Evolutionary conservation across 2,797 vertebrate species (phyloP).

Genomic region (Neosilurus hyrtlii): DNA sequence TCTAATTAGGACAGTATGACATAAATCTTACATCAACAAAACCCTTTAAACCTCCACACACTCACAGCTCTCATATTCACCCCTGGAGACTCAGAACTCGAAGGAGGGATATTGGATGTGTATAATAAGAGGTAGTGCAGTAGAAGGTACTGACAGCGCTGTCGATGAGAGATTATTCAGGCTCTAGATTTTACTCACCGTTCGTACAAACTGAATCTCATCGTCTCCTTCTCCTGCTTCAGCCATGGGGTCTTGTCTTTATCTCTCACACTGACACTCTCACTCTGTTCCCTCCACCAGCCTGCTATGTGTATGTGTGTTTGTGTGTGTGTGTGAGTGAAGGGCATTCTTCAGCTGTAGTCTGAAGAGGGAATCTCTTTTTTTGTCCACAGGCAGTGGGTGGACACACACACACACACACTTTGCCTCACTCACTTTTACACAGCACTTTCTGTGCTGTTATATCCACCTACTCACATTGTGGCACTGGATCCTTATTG

Average conservation of each 20-base stretch:
- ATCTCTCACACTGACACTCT: constrained; percentile 37
- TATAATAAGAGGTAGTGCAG: no score
- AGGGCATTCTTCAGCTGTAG: constrained; percentile 51
- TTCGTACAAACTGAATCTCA: constrained; percentile 91
- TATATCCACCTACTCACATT: not conserved
- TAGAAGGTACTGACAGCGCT: not conserved
- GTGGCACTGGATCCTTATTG: not conserved
- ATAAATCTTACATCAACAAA: not conserved
- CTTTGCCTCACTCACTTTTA: no score
- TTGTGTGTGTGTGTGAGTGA: constrained; percentile 27
- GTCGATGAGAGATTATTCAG: not conserved
- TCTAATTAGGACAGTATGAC: not conserved
- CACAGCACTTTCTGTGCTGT: not conserved
- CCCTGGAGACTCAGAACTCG: no score
- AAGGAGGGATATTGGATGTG: no score
- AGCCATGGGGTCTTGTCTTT: constrained; percentile 72
- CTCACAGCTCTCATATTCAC: not conserved
- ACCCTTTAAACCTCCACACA: not conserved
- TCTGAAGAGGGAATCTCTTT: constrained; percentile 50
- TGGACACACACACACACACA: not conserved
- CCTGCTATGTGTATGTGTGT: constrained; percentile 1
- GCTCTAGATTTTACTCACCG: constrained; percentile 72
- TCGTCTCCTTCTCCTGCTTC: constrained; percentile 88
- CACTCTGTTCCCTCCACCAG: constrained; percentile 30
- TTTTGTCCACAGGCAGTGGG: constrained; percentile 28